These are phyloP conservation scores for Heliconius hermathena DNA, from an alignment of 1,140 invertebrate genomes.

Conservation along the genomic window DNA sequence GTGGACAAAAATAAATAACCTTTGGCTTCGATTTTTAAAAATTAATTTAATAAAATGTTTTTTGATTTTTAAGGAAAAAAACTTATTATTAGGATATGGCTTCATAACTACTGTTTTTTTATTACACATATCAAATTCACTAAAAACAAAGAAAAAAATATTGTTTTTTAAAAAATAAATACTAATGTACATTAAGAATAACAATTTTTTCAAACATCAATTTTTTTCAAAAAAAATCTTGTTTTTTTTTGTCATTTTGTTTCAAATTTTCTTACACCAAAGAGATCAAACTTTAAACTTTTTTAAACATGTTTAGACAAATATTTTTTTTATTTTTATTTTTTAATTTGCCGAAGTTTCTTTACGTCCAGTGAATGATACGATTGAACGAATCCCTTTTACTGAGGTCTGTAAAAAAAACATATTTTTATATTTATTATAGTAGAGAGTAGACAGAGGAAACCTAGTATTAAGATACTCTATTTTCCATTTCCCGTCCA, in stretches of 20 bases:
- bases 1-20: constrained; percentile 11
- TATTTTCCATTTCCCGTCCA: background rate
- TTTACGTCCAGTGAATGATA: constrained; percentile 90
- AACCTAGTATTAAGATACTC: background rate
- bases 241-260: background rate
- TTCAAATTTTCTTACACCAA: background rate
- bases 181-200: background rate
- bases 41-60: background rate
- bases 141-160: background rate
- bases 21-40: constrained; percentile 14
- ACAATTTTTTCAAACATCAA: background rate
- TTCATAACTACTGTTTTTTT: too few relatives aligned
- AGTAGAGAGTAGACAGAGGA: background rate
- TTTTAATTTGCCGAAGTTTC: constrained; percentile 75
- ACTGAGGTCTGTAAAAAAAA: constrained; percentile 88
- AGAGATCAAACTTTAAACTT: background rate
- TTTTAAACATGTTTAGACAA: background rate
- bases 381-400: constrained; percentile 93
- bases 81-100: too few relatives aligned
- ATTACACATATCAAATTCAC: too few relatives aligned
- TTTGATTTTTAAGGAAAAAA: too few relatives aligned
- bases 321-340: background rate
- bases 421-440: too few relatives aligned
- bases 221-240: background rate
- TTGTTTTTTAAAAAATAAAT: background rate